phyloP scores from a whole-genome alignment of 2,113 vertebrate species.

The Protomyctophum bolini region DNA sequence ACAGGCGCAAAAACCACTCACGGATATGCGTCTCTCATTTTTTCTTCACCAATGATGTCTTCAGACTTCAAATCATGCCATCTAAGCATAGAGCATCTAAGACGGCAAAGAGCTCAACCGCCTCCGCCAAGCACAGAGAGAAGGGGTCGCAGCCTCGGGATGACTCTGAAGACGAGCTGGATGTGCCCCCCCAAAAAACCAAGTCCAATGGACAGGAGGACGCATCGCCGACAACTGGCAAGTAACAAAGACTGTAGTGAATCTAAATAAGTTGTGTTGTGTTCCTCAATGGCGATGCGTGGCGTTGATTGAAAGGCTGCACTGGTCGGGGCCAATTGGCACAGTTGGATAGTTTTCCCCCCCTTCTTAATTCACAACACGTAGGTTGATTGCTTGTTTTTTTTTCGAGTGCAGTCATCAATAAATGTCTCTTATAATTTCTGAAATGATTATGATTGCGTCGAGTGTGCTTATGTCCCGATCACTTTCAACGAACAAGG shows the following conservation, averaged over 20 bases:
- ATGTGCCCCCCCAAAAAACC: constrained; percentile 76
- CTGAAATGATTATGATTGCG: constrained; percentile 60
- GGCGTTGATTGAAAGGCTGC: constrained; percentile 44
- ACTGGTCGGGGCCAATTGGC: constrained; percentile 55
- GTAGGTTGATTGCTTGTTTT: constrained; percentile 53
- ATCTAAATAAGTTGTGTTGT: constrained; percentile 71
- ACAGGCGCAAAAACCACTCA: constrained; percentile 59
- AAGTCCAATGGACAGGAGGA: constrained; percentile 70
- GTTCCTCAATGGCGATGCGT: constrained; percentile 65
- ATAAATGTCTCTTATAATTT: constrained; percentile 55
- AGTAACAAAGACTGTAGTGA: constrained; percentile 78
- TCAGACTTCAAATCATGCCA: constrained; percentile 81
- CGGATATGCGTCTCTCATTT: constrained; percentile 45
- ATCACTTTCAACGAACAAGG: constrained; percentile 46
- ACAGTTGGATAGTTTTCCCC: constrained; percentile 36
- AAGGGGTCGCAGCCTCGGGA: constrained; percentile 79
- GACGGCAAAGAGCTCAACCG: constrained; percentile 82
- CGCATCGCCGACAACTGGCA: constrained; percentile 74
- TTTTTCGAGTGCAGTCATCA: constrained; percentile 52
- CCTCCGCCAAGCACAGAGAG: constrained; percentile 73
- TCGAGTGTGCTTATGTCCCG: constrained; percentile 49
- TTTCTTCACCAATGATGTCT: constrained; percentile 47
- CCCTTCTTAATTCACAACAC: constrained; percentile 53
- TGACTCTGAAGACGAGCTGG: constrained; percentile 78
- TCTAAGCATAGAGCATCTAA: constrained; percentile 83